These are phyloP conservation scores for Clarias magur DNA, from an alignment of 2,113 vertebrate species.

Conservation along the genomic window DNA sequence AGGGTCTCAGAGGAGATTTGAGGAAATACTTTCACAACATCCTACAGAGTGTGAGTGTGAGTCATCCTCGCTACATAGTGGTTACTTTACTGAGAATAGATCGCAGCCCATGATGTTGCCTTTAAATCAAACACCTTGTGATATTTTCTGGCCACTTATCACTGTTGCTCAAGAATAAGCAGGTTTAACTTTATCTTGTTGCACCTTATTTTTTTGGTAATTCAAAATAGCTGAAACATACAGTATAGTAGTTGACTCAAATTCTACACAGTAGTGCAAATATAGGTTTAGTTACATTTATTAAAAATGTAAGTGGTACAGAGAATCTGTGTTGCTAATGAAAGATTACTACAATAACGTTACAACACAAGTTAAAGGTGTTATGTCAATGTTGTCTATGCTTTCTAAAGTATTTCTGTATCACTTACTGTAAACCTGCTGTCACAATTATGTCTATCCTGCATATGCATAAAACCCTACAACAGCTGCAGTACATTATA, in stretches of 20 bases:
- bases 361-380: neutral
- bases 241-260: no score
- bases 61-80: neutral
- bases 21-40: slow-evolving; percentile 10
- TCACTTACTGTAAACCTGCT: no score
- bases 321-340: neutral
- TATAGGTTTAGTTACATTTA: no score
- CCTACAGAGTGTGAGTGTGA: neutral
- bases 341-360: neutral
- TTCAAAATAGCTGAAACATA: neutral
- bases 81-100: neutral
- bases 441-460: no score
- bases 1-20: slow-evolving; percentile 16
- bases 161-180: neutral
- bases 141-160: neutral
- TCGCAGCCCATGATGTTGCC: neutral
- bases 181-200: neutral
- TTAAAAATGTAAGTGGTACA: neutral
- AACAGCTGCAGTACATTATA: no score
- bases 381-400: neutral
- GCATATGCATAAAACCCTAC: no score
- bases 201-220: neutral
- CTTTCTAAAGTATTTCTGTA: neutral
- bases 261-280: neutral
- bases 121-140: neutral